Base-by-base conservation (phyloP, 2,113 vertebrate species). In the Herpailurus yagouaroundi region DNA sequence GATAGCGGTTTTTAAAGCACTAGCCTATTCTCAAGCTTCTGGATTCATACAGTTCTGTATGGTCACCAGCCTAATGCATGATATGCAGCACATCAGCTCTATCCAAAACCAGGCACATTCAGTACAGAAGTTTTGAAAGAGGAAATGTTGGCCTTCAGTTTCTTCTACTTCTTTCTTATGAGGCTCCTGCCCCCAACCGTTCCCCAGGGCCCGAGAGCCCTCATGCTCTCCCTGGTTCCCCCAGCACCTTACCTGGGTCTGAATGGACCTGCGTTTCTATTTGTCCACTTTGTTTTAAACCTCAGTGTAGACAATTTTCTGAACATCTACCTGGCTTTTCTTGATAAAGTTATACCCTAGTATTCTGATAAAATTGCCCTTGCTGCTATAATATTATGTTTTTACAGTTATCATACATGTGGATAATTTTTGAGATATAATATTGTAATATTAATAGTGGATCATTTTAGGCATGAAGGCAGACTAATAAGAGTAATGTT, bases 221-320 rank as follows among this genome's bases (percentile, higher is more conserved):
- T 76, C 25, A 3, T 27, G 23, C 15, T 41, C 8, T 0, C 14
- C 12, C 16, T 79, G 13, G 3, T 25, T 69, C 4, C n/a, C 38
- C 0, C 12, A 63, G 36, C 11, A 50, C 16, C 13, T 13, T 18
- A 63, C 36, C 10, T 15, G 50, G 2, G 3, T 55, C 21, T 36
- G 21, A 83, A 31, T 10, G 27, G 1, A 0, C n/a, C 31, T 79
- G 15, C 0, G 33, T 38, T 91, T 96, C 29, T 84, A 19, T 63
- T 66, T 57, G 14, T 64, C n/a, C 36, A 31, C 77, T 90, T 87
- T 91, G 29, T 50, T 89, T 97, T 87, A 89, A 76, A 66, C 12
- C 18, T 66, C 50, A 71, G 3, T 3, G 3, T 33, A 66, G 55
- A 76, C 4, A 21, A 0, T 33, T 50, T 57, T 85, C 33, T 76